Conservation (phyloP, 2,888 invertebrate genomes). For the Pantelozetes paolii region DNA sequence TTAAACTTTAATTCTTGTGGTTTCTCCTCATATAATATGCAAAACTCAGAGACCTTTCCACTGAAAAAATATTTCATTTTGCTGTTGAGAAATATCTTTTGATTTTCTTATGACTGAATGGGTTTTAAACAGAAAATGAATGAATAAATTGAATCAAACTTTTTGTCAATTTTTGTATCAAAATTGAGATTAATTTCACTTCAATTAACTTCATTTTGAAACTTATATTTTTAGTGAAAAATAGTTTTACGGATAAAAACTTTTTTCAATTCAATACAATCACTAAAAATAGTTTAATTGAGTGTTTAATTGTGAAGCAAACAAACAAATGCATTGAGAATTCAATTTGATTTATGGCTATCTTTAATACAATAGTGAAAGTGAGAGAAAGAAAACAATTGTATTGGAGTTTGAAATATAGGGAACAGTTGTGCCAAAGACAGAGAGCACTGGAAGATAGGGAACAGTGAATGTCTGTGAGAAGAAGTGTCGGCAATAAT, state of each 20-base stretch:
- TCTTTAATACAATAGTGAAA: neutral
- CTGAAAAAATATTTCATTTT: too few relatives aligned
- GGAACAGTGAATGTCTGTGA: neutral
- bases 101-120: neutral
- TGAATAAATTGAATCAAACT: neutral
- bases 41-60: too few relatives aligned
- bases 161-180: too few relatives aligned
- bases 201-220: conserved; percentile 2
- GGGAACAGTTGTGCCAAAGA: neutral
- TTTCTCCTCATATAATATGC: neutral
- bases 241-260: neutral
- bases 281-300: conserved; percentile 25
- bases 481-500: conserved; percentile 26
- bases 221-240: neutral
- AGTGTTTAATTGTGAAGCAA: conserved; percentile 21
- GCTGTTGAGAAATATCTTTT: too few relatives aligned
- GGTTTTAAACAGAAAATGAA: neutral
- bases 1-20: neutral
- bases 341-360: conserved; percentile 31
- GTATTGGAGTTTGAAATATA: neutral
- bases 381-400: neutral
- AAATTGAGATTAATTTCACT: conserved; percentile 11
- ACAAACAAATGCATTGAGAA: conserved; percentile 25
- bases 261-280: conserved; percentile 3
- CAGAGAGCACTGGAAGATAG: neutral